These are phyloP conservation scores for Leptothorax acervorum DNA, from an alignment of 2,888 invertebrate species.

Conservation along the genomic window DNA sequence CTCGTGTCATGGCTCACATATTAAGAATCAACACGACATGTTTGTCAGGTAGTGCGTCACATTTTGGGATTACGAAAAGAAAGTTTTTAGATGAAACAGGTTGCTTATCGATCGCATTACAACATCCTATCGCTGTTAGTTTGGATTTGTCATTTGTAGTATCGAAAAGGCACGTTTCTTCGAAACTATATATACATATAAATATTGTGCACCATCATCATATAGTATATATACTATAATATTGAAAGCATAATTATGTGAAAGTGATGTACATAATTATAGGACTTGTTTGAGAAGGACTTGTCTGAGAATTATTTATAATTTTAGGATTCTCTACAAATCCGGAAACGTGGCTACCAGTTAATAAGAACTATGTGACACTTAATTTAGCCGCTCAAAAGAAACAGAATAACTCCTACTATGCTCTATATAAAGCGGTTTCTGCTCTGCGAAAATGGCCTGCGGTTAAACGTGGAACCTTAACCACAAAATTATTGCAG, in stretches of 20 bases:
- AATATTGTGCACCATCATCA: background rate
- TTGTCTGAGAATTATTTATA: background rate
- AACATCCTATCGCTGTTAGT: background rate
- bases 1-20: constrained; percentile 21
- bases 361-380: constrained; percentile 88
- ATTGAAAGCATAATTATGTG: background rate
- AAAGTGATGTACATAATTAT: background rate
- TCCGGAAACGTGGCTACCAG: constrained; percentile 90
- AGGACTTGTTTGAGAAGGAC: background rate
- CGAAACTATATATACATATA: no score
- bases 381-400: constrained; percentile 89
- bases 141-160: constrained; percentile 1
- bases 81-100: constrained; percentile 32
- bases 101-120: constrained; percentile 29
- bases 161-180: background rate
- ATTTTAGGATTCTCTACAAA: constrained; percentile 83
- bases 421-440: no score
- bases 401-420: constrained; percentile 87
- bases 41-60: constrained; percentile 26
- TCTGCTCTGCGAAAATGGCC: no score
- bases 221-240: background rate
- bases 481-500: no score
- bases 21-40: constrained; percentile 31
- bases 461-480: no score
- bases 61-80: constrained; percentile 48